Evolutionary conservation across 1,140 invertebrate genomes (phyloP), one percentile per base, ranked within the genome.

Genomic region (Dinoponera quadriceps): DNA sequence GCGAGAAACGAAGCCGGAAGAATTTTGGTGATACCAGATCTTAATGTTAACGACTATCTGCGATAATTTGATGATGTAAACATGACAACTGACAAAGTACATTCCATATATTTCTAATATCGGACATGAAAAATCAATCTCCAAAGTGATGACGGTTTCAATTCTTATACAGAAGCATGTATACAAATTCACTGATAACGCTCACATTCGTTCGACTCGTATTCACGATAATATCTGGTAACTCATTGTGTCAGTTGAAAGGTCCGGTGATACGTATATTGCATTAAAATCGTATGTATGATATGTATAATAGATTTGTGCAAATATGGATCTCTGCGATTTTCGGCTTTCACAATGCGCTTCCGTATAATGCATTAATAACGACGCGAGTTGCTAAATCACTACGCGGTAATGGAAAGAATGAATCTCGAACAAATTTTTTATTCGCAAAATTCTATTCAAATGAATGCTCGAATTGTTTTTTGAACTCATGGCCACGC

Each of bases 301-400:
- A 80, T 80, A 80, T 80, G 75, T 80, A 80, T 80, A 80, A 80
- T 80, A 80, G 75, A 80, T 80, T 80, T 71, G 33, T 80, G 65
- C 75, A 22, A 69, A 71, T 80, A 71, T 80, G 51, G 20, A 80
- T 80, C 51, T 14, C 33, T 57, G 63, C 13, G 33, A 71, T 54
- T 80, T 57, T 69, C 75, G 20, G n/a, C 51, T 80, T 27, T 20
- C 48, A 48, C 51, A 57, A 59, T 71, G 75, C 65, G 63, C 69
- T 55, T 1, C 51, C 38, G 13, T 9, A 14, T 68, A 69, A 78
- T 9, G 33, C 29, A 44, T 78, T 57, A 27, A 78, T 16, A 33
- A 72, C 18, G 55, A 77, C 48, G 60, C 63, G 14, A 44, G 57
- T 69, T 78, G 18, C 33, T 55, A 55, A 78, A 20, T 77, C 29